Conservation (phyloP, 2,888 invertebrate species). For the Atherix ibis region DNA sequence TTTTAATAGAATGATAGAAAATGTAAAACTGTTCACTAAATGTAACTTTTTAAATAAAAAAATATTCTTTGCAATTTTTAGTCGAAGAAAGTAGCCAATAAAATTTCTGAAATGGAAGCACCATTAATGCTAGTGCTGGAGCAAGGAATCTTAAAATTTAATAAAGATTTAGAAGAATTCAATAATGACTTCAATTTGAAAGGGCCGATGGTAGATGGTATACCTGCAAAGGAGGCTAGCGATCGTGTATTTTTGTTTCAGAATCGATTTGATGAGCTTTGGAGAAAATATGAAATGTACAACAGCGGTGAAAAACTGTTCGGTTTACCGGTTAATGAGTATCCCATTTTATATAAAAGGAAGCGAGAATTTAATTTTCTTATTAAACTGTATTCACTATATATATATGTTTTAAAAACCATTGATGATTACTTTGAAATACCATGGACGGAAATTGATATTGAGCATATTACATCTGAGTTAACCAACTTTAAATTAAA, state of each 20-base stretch:
- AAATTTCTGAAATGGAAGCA: conserved; percentile 48
- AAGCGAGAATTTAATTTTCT: conserved; percentile 73
- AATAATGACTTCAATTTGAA: conserved; percentile 54
- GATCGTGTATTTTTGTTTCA: conserved; percentile 62
- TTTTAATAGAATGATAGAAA: conserved; percentile 57
- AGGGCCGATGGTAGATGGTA: conserved; percentile 74
- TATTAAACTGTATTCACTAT: conserved; percentile 62
- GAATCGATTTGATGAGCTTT: conserved; percentile 67
- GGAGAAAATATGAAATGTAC: conserved; percentile 67
- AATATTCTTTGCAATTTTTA: conserved; percentile 9
- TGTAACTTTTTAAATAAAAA: not conserved
- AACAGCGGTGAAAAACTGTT: conserved; percentile 72
- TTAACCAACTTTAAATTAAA: conserved; percentile 68
- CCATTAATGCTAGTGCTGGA: conserved; percentile 56
- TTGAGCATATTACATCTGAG: conserved; percentile 63
- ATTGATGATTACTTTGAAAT: conserved; percentile 77
- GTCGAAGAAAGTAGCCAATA: conserved; percentile 22
- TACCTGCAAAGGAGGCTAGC: conserved; percentile 73
- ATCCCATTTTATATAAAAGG: conserved; percentile 60
- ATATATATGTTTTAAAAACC: conserved; percentile 68
- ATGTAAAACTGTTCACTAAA: conserved; percentile 42
- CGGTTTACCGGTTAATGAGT: conserved; percentile 67
- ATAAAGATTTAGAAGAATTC: conserved; percentile 48
- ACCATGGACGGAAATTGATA: conserved; percentile 69
- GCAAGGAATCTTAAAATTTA: conserved; percentile 50